phyloP scores from a whole-genome alignment of 2,113 vertebrate genomes.

The Pristiophorus japonicus region DNA sequence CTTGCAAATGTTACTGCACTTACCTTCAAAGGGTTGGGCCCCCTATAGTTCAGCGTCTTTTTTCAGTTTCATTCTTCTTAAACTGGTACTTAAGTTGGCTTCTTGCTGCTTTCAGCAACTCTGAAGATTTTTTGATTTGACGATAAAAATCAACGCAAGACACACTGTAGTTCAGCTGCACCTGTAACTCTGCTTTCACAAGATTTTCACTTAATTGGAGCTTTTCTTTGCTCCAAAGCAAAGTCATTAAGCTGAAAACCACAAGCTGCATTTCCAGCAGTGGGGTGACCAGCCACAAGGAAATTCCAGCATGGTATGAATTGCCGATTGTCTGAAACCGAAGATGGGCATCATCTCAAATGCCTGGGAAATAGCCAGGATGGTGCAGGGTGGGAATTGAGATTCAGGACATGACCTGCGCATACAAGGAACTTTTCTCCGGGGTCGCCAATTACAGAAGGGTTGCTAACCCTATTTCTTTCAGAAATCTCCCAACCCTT shows the following conservation, averaged over 20 bases:
- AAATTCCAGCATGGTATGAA: background rate
- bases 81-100: background rate
- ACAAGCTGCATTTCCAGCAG: background rate
- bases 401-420: background rate
- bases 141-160: background rate
- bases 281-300: background rate
- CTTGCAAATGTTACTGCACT: background rate
- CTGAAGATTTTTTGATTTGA: background rate
- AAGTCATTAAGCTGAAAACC: background rate
- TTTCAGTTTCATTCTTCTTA: background rate
- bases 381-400: background rate
- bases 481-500: background rate
- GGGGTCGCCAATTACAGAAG: background rate
- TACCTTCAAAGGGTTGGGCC: background rate
- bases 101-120: background rate
- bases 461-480: background rate
- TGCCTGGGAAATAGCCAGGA: background rate
- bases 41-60: background rate
- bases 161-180: background rate
- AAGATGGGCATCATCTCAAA: background rate
- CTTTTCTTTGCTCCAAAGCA: background rate
- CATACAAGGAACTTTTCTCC: background rate
- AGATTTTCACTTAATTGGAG: background rate
- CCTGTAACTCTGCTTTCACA: background rate
- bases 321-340: background rate